These are phyloP conservation scores for Ceryle rudis DNA, from an alignment of 2,797 vertebrate genomes.

Conservation along the genomic window DNA sequence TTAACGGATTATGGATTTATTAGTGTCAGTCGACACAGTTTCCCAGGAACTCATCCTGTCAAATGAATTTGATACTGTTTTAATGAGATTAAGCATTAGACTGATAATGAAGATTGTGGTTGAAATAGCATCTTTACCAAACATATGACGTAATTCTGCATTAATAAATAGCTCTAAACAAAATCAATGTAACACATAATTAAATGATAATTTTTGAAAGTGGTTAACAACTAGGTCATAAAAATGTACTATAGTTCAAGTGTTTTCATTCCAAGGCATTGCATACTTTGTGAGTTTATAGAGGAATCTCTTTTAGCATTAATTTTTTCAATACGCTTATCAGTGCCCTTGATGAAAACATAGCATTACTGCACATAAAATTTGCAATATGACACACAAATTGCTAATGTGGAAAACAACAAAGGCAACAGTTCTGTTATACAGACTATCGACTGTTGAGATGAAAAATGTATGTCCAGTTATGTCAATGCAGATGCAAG, in stretches of 20 bases:
- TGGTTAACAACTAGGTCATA: neutral
- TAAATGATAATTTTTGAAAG: neutral
- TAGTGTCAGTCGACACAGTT: neutral
- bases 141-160: neutral
- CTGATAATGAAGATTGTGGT: neutral
- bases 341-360: neutral
- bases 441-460: neutral
- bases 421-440: neutral
- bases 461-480: neutral
- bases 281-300: neutral
- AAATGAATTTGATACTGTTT: slow-evolving; percentile 27
- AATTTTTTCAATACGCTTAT: fast-evolving
- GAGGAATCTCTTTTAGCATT: neutral
- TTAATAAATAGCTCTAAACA: neutral
- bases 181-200: neutral
- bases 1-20: neutral
- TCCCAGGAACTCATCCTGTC: neutral
- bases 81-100: slow-evolving; percentile 25
- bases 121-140: neutral
- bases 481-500: neutral
- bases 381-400: neutral
- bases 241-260: neutral
- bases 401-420: neutral
- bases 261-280: neutral
- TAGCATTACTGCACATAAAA: neutral